Evolutionary conservation across 2,888 invertebrate species (phyloP), one percentile per base, ranked within the genome.

Genomic region (Lepeophtheirus nordmannii): DNA sequence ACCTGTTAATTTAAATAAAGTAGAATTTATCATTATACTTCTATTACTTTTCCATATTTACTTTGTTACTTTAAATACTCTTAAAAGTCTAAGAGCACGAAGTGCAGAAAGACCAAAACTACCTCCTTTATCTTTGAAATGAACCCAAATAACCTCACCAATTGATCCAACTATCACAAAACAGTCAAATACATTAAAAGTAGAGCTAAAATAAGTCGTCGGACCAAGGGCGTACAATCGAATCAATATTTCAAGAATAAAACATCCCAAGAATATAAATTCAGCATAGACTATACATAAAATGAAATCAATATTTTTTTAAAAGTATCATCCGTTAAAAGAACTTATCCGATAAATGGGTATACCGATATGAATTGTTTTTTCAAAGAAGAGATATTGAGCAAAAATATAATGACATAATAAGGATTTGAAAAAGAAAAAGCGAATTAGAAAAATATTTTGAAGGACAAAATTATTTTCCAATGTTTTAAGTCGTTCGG

Each of bases 141-240:
- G 85, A 69, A 92, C 89, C 93, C 94, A 96, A 73, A 97, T 86
- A 73, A 97, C 94, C 82, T 97, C 97, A 80, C 96, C 93, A 78
- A 96, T 92, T 78, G 96, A 96, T 75, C 94, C 96, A 74, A 86
- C 85, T 80, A 96, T 94, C 79, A 98, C 98, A 74, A 97, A 90
- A 81, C 96, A 98, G 82, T 99, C 98, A 80, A 98, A 98, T 73
- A 94, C 89, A 81, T 99, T 98, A 83, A 98, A 98, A 74, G 96
- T 91, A 71, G 96, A 97, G 80, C 93, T 93, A 80, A 97, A 97
- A 81, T 98, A 99, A 73, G 91, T 89, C 74, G 92, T 84, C 71
- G 92, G 89, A 72, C 98, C 97, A 75, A 98, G 82, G 71, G 97
- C 97, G 78, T 98, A 98, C 85, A 98, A 88, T 80, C 98, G 98